phyloP scores from a whole-genome alignment of 2,888 invertebrate genomes.

The Xanthia togata region DNA sequence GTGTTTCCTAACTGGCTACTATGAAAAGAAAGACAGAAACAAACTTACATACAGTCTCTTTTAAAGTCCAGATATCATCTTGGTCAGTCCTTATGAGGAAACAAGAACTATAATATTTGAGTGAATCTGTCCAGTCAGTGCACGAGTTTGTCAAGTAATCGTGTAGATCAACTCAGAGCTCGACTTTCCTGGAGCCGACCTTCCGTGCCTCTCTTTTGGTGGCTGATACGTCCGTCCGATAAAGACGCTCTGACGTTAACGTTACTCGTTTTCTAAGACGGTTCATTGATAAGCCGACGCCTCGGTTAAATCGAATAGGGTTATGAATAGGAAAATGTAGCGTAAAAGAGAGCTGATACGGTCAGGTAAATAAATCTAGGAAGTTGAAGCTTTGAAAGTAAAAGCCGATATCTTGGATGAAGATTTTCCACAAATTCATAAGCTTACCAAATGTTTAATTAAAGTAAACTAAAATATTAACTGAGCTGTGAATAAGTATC shows the following conservation, averaged over 20 bases:
- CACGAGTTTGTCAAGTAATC: background rate
- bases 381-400: slow-evolving; percentile 11
- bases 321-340: slow-evolving; percentile 43
- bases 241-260: slow-evolving; percentile 53
- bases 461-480: slow-evolving; percentile 11
- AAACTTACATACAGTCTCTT: background rate
- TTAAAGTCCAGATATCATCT: background rate
- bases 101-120: background rate
- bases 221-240: slow-evolving; percentile 61
- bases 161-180: too few species aligned
- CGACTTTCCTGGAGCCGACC: background rate
- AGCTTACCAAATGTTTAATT: slow-evolving; percentile 26
- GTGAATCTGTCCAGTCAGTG: background rate
- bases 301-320: slow-evolving; percentile 55
- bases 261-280: slow-evolving; percentile 56
- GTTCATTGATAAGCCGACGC: slow-evolving; percentile 59
- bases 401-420: slow-evolving; percentile 1
- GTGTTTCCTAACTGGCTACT: background rate
- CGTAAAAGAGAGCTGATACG: slow-evolving; percentile 49
- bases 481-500: slow-evolving; percentile 12
- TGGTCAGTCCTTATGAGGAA: background rate
- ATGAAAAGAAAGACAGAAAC: background rate
- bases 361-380: slow-evolving; percentile 52
- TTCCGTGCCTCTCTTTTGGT: slow-evolving; percentile 10
- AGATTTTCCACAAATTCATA: background rate